Base-by-base conservation (phyloP, 2,797 vertebrate species). In the Oryzias sinensis region DNA sequence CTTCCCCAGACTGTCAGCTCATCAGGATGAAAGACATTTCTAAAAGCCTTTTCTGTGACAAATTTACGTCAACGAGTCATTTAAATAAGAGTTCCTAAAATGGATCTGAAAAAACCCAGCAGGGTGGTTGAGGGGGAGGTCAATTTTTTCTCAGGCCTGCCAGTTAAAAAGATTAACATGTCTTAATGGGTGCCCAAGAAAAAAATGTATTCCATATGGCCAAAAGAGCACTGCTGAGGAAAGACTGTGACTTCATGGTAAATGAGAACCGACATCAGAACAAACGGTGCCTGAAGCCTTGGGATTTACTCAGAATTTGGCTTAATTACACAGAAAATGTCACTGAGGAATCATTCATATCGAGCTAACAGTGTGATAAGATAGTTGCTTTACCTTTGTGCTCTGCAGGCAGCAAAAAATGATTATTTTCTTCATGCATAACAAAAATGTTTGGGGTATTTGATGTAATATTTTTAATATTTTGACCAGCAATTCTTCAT, bases 1-100 rank as follows among this genome's bases (percentile, higher is more conserved):
- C 70, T 78, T 77, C 78, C 62, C 53, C 62, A 64, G 62, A 82
- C 24, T 79, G 82, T 81, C 81, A 86, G 79, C 71, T 77, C 63
- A 61, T 58, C 57, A 49, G 65, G 64, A 80, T 79, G 58, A 84
- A 85, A 85, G 74, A 29, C 59, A 75, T 37, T 37, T 37, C 33
- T 37, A 37, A 37, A 37, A 37, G 33, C 8, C 33, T 11, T 66
- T 77, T 70, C 62, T 68, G 58, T 77, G 68, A 78, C 63, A 68
- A 65, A 82, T 78, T 74, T 70, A 72, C 82, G 76, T 77, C 60
- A 60, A 59, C 50, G 56, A 74, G 65, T 74, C 52, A 43, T 84
- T 77, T 68, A 80, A 68, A 44, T 44, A 37, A 67, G 58, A 55
- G 60, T 76, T 58, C 70, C 76, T 74, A 70, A 74, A 77, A 74